Percentiles rank a stretch among this genome's conserved stretches.
Conservation (phyloP, 2,888 invertebrate genomes). For the Morpho achilles region DNA sequence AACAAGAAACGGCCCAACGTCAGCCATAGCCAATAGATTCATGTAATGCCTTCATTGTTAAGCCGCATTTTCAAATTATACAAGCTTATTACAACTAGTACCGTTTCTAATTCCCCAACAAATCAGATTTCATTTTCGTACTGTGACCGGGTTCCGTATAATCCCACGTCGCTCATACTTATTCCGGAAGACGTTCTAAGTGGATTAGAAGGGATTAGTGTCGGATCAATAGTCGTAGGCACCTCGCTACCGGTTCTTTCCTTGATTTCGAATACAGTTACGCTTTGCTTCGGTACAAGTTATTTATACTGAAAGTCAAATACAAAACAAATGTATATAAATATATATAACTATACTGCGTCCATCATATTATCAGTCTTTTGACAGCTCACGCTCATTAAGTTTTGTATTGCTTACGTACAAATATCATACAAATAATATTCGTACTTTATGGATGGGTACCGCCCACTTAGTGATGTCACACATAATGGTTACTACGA, state of each 20-base stretch:
- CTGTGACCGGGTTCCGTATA: constrained; percentile 36
- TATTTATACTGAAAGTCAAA: neutral
- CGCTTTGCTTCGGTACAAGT: neutral
- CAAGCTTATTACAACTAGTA: neutral
- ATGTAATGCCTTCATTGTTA: no score
- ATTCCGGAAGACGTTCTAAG: constrained; percentile 57
- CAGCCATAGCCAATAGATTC: no score
- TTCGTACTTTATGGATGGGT: no score
- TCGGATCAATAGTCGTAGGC: constrained; percentile 55
- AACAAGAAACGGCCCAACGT: no score
- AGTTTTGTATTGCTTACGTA: no score
- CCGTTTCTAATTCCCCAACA: constrained; percentile 14
- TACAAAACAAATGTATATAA: neutral
- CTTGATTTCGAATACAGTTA: constrained; percentile 25
- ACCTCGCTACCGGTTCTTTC: constrained; percentile 36
- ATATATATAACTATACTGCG: no score
- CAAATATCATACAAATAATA: no score
- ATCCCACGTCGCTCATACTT: constrained; percentile 68
- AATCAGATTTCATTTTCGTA: constrained; percentile 22
- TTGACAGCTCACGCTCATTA: no score
- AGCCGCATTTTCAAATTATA: neutral
- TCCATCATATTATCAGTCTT: no score
- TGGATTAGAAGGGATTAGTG: constrained; percentile 65
- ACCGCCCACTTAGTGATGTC: no score
- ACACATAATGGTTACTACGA: no score